A percentile compares a stretch with the other conserved stretches of the same genome.
Conservation (phyloP, 2,797 vertebrate genomes). For the Crenuchus spilurus region DNA sequence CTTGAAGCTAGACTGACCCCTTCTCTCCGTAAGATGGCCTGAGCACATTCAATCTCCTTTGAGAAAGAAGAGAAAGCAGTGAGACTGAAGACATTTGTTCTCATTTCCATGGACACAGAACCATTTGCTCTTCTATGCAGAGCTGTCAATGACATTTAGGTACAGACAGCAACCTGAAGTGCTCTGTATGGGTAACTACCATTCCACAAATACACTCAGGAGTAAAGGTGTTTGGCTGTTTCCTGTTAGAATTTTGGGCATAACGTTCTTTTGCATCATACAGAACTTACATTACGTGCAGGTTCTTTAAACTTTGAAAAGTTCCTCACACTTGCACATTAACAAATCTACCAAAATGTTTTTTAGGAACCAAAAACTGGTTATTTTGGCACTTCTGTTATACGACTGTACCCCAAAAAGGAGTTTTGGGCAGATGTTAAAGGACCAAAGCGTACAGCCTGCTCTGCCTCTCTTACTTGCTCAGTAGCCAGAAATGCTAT, state of each 20-base stretch:
- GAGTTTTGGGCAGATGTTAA: no score
- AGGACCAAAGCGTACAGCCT: no score
- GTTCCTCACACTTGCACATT: no score
- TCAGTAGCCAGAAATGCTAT: constrained; percentile 84
- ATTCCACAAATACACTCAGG: background rate
- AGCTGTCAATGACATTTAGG: constrained; percentile 21
- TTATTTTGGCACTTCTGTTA: no score
- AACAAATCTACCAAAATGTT: no score
- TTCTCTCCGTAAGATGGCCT: constrained; percentile 82
- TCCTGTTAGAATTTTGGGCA: no score
- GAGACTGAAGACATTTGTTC: background rate
- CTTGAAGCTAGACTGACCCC: constrained; percentile 74
- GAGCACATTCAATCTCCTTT: constrained; percentile 85
- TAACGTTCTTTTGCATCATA: no score
- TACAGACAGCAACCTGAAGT: background rate
- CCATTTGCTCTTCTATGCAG: background rate
- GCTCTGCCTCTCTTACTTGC: constrained; percentile 77
- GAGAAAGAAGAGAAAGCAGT: constrained; percentile 6
- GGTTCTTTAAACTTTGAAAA: no score
- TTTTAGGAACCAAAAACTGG: no score
- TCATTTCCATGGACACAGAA: constrained; percentile 1
- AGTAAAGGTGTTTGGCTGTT: no score
- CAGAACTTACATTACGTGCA: no score
- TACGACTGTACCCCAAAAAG: no score
- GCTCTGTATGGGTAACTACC: background rate